Base-by-base conservation (phyloP, 1,140 invertebrate species). In the Potamilus streckersoni region DNA sequence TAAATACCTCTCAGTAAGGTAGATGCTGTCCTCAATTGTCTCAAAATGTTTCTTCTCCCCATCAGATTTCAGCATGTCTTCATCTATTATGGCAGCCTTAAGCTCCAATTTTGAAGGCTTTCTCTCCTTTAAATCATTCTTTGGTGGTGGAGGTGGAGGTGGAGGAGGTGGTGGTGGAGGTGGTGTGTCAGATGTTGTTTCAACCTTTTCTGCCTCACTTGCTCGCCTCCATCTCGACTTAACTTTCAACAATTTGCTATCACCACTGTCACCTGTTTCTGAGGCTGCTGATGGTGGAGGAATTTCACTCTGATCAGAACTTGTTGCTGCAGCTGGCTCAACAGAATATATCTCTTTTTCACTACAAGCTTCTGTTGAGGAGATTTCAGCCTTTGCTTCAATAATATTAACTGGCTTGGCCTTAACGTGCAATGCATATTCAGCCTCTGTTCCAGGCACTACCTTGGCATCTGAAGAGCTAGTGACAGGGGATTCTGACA, bases 161-260 rank as follows among this genome's bases (percentile, higher is more conserved):
- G 19, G 58, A 63, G 74, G 65, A 49, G 67, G 73, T 27, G 65
- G 69, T 11, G 65, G 67, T 20, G 78, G 71, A n/a, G 78, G 74
- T 31, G 78, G 70, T n/a, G 79, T 76, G 38, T 49, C 38, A 11
- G 38, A 49, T 49, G 38, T 49, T 6, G 38, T 49, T 49, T 49
- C 38, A 49, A 49, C 38, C 38, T 49, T 49, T 83, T 96, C 95
- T 61, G 95, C 90, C 87, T 96, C 95, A 90, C 94, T 95, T 2
- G 93, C 95, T 76, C 95, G 89, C 67, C 95, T 89, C 95, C 95
- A 96, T 38, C 95, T 90, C 11, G 95, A 95, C 87, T 96, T 96
- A 0, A 96, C 94, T 91, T 96, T 96, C 12, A 95, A 93, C 3
- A 94, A 94, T 90, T 93, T 94, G n/a, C 69, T 38, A 15, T 63